phyloP scores from a whole-genome alignment of 2,113 vertebrate genomes.

The Hippocampus abdominalis region DNA sequence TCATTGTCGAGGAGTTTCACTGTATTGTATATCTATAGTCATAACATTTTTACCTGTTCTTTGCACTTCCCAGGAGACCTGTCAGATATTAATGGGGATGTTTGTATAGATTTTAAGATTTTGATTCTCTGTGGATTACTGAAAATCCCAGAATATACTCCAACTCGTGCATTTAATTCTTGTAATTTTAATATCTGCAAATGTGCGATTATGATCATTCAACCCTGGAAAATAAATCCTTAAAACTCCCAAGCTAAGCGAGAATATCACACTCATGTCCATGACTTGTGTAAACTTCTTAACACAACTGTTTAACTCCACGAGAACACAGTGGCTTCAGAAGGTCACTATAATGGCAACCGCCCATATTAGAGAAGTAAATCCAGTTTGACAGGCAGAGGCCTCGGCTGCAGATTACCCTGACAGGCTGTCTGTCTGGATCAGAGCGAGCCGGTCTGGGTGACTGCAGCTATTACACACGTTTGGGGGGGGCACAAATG shows the following conservation, averaged over 20 bases:
- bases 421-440: slow-evolving; percentile 57
- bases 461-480: slow-evolving; percentile 1
- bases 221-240: not conserved
- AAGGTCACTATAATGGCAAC: slow-evolving; percentile 20
- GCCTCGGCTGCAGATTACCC: slow-evolving; percentile 55
- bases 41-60: not conserved
- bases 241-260: not conserved
- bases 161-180: not conserved
- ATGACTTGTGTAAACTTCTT: not conserved
- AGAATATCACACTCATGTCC: not conserved
- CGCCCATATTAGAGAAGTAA: slow-evolving; percentile 48
- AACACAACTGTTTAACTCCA: slow-evolving; percentile 5
- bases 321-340: slow-evolving; percentile 15
- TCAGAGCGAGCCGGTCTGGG: slow-evolving; percentile 34
- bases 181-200: not conserved
- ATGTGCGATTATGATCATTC: not conserved
- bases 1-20: too few relatives aligned
- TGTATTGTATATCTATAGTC: not conserved
- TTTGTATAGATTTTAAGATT: not conserved
- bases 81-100: not conserved
- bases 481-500: slow-evolving; percentile 12
- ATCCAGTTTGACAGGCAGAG: slow-evolving; percentile 57
- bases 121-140: not conserved
- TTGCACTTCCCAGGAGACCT: not conserved
- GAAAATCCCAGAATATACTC: not conserved